These are phyloP conservation scores for Zaprionus camerounensis DNA, from an alignment of 1,140 invertebrate genomes.

Conservation along the genomic window DNA sequence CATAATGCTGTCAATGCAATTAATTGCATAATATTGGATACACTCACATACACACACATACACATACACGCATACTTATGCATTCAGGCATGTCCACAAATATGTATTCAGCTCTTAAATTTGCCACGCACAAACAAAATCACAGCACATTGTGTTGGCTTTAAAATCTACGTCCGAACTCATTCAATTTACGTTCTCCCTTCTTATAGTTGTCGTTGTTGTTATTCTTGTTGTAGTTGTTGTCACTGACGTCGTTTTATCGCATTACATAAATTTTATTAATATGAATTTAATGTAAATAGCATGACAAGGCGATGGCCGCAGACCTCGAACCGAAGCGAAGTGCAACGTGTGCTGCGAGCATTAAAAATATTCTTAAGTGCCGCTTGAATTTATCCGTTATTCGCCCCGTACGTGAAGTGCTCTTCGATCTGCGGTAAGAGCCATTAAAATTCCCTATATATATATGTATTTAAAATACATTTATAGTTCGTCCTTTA, in stretches of 20 bases:
- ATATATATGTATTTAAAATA: not conserved
- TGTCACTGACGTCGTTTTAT: conserved; percentile 37
- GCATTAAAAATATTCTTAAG: conserved; percentile 34
- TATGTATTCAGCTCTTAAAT: conserved; percentile 41
- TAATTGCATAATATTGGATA: conserved; percentile 72
- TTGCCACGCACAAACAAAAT: conserved; percentile 41
- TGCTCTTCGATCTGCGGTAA: conserved; percentile 16
- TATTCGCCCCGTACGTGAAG: conserved; percentile 11
- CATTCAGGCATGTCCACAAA: conserved; percentile 24
- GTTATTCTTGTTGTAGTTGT: conserved; percentile 27
- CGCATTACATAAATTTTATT: conserved; percentile 53
- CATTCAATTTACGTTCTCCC: conserved; percentile 31
- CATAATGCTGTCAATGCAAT: conserved; percentile 79
- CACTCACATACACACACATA: conserved; percentile 20
- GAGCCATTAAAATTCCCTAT: conserved; percentile 12
- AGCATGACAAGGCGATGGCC: conserved; percentile 35
- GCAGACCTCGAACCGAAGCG: not conserved
- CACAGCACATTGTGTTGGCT: conserved; percentile 24
- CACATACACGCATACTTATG: conserved; percentile 8
- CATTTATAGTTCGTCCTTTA: not conserved
- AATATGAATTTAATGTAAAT: conserved; percentile 55
- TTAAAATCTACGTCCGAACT: conserved; percentile 36
- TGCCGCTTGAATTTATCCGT: conserved; percentile 32
- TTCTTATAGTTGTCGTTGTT: conserved; percentile 24
- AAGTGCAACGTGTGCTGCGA: conserved; percentile 23